Evolutionary conservation across 2,888 invertebrate genomes (phyloP), one percentile per base, ranked within the genome.

Genomic region (Drosophila fungiperda): DNA sequence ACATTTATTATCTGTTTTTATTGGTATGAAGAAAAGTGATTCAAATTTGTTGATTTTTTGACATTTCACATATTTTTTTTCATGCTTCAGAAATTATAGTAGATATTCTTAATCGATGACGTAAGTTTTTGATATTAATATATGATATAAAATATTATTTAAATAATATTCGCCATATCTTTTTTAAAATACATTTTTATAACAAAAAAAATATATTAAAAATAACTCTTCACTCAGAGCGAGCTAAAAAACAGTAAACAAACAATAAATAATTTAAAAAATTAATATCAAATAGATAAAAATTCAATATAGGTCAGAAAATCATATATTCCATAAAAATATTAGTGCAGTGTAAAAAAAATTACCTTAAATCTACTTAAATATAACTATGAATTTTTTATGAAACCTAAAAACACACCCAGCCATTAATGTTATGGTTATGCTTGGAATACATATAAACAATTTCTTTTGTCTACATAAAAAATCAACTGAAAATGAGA

Each of bases 401-500:
- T 26, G 3, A 17, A n/a, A 50, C 29, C 5, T 12, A 8, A 40
- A 3, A 29, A 26, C 38, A 40, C 40, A 29, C 40, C 32, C 36
- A 38, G 38, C 38, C n/a, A 26, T 38, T 26, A 38, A 26, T 55
- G 26, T 57, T 15, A 29, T 57, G 38, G 5, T 9, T 61, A 12
- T 38, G 38, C 57, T 64, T 11, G 11, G 29, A 45, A 48, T 33
- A 59, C 23, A 11, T 23, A 20, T 45, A 45, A 40, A n/a, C 33
- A 36, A 17, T 35, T 69, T 48, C 35, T 45, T 20, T 48, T 55
- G 45, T 61, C 29, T 12, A 17, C 52, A 75, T 68, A 62, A 64
- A 75, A 50, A 17, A 55, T 36, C 8, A 38, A 32, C 59, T 29
- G 61, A 29, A 53, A 48, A 54, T 48, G 38, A 32, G 61, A 80